Evolutionary conservation across 2,888 invertebrate species (phyloP), one percentile per base, ranked within the genome.

Genomic region (Drosophila imparisetae): DNA sequence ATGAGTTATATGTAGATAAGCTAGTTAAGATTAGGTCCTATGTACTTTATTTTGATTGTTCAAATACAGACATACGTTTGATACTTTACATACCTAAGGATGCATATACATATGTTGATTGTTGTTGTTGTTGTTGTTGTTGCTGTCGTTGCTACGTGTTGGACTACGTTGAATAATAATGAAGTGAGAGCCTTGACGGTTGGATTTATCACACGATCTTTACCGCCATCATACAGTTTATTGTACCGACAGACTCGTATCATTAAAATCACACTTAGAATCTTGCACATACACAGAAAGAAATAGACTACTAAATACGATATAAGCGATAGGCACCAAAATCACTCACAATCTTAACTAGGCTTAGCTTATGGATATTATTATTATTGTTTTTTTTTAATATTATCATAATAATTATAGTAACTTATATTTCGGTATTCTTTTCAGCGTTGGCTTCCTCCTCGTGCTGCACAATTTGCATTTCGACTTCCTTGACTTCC

Each of bases 401-500:
- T 42, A 42, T 53, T 34, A 36, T 34, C 6, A 34, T 36, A 21
- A 57, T 40, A 38, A 40, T 40, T 67, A 70, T 29, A 67, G 34
- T 50, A 81, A 78, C 75, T 86, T 88, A 92, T 68, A 91, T 91
- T 91, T 93, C 92, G 72, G 91, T 84, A 78, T 92, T 93, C 81
- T 91, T 92, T 80, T 92, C 92, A 52, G 91, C 71, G 71, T 74
- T 86, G 34, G 71, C 70, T 60, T 91, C 92, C 75, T 93, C 93
- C 65, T 93, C 91, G 69, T 91, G 91, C 69, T 91, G 85, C 24
- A 92, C 91, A 49, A 92, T 89, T 76, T 92, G 81, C 86, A 93
- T 81, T 86, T 93, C 93, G 18, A 89, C 83, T 48, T 92, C 92
- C 34, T 92, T 92, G 11, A 92, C 81, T 83, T 95, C 95, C 76